Percentiles rank a stretch among this genome's conserved stretches.
phyloP scores from a whole-genome alignment of 64 coral and sea anemone genomes.

The Montipora cactus region DNA sequence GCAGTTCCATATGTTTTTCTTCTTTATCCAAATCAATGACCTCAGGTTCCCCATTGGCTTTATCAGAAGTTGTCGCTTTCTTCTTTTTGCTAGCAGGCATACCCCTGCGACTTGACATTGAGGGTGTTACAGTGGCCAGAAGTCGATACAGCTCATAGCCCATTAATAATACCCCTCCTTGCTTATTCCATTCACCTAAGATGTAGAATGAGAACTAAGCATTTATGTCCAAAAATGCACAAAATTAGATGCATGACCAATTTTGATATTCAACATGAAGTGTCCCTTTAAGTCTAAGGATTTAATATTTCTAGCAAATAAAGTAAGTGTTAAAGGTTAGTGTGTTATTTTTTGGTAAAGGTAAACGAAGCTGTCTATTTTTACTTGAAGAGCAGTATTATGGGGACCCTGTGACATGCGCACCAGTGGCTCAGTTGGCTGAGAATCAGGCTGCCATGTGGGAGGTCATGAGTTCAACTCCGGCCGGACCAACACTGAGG shows the following conservation, averaged over 20 bases:
- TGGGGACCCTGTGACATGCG: too few relatives aligned
- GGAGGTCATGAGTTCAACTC: too few relatives aligned
- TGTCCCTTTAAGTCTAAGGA: too few relatives aligned
- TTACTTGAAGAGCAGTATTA: too few relatives aligned
- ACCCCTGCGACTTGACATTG: constrained; percentile 85
- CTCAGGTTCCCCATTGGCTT: constrained; percentile 72
- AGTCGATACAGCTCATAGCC: constrained; percentile 93
- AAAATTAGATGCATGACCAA: neutral
- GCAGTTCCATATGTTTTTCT: constrained; percentile 97
- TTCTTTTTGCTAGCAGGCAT: constrained; percentile 83
- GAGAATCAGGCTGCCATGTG: too few relatives aligned
- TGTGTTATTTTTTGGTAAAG: too few relatives aligned
- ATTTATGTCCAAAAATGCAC: neutral
- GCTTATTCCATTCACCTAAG: constrained; percentile 88
- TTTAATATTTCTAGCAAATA: too few relatives aligned
- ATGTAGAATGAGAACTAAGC: neutral
- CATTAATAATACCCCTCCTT: constrained; percentile 89
- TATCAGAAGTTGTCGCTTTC: constrained; percentile 53
- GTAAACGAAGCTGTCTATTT: too few relatives aligned
- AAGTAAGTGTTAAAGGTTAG: too few relatives aligned
- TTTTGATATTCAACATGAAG: too few relatives aligned
- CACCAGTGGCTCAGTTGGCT: too few relatives aligned
- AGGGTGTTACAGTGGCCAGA: constrained; percentile 79
- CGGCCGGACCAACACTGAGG: too few relatives aligned
- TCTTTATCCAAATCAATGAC: constrained; percentile 97